Evolutionary conservation across 2,888 invertebrate species (phyloP).

Genomic region (Drosophila macrospina): DNA sequence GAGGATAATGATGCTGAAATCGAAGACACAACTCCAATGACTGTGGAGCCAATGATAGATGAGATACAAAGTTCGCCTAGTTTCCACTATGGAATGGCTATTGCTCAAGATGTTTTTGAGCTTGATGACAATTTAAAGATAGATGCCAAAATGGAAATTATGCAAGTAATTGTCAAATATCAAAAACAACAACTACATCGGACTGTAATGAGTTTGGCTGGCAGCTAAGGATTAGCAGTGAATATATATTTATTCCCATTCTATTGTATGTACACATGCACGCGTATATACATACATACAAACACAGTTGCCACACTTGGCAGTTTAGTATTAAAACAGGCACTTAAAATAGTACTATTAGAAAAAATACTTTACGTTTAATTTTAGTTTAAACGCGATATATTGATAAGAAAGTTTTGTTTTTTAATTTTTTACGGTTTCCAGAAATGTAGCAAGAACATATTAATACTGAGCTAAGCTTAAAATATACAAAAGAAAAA

Average conservation of each 20-base stretch:
- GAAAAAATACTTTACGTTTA: too few species aligned
- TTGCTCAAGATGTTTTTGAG: conserved; percentile 58
- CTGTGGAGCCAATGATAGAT: conserved; percentile 29
- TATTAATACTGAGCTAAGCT: too few species aligned
- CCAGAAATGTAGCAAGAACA: too few species aligned
- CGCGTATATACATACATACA: not conserved
- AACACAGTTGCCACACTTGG: too few species aligned
- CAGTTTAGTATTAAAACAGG: too few species aligned
- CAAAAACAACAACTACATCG: conserved; percentile 53
- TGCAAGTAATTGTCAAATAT: conserved; percentile 56
- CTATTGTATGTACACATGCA: conserved; percentile 1
- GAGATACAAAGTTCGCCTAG: conserved; percentile 39
- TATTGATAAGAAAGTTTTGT: too few species aligned
- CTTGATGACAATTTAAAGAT: conserved; percentile 48
- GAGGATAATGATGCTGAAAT: conserved; percentile 43
- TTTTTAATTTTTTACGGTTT: too few species aligned
- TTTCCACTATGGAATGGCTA: conserved; percentile 54
- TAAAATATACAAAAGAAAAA: too few species aligned
- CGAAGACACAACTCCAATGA: conserved; percentile 44
- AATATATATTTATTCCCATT: not conserved
- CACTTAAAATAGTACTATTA: too few species aligned
- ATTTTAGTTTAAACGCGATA: too few species aligned
- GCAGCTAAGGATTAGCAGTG: conserved; percentile 20
- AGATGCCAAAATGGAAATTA: conserved; percentile 59
- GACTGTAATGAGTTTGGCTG: conserved; percentile 38